Evolutionary conservation across 2,113 vertebrate species (phyloP).

Genomic region (Paradoxurus hermaphroditus): DNA sequence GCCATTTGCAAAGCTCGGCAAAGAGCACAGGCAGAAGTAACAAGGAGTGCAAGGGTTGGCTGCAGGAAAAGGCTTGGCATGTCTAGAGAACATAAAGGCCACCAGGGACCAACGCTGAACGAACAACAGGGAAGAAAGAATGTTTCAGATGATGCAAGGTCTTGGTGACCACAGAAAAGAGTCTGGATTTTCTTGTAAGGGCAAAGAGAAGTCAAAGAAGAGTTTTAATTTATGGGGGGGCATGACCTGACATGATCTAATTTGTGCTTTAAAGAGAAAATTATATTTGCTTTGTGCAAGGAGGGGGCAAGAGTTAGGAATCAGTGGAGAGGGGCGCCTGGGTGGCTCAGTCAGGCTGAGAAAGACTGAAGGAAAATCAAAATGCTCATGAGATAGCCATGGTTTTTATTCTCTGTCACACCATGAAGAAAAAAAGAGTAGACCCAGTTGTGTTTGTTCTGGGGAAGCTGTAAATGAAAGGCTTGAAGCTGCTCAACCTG

Average conservation of each 20-base stretch:
- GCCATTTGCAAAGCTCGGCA: not conserved
- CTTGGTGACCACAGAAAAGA: not conserved
- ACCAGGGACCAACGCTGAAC: not conserved
- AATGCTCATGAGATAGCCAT: not conserved
- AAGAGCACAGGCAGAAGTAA: not conserved
- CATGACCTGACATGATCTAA: not conserved
- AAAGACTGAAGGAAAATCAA: slow-evolving; percentile 1
- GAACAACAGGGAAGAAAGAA: not conserved
- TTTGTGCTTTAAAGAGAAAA: not conserved
- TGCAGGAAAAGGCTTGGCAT: not conserved
- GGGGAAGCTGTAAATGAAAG: not conserved
- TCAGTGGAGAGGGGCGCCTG: too few relatives aligned
- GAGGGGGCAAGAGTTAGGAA: not conserved
- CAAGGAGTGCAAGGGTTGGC: not conserved
- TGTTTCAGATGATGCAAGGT: not conserved
- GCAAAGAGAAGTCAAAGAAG: not conserved
- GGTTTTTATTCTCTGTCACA: not conserved
- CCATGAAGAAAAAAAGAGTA: not conserved
- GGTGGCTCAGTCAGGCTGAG: too few relatives aligned
- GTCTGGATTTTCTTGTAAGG: not conserved
- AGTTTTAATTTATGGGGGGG: not conserved
- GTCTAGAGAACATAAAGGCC: not conserved
- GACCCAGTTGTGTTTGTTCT: not conserved
- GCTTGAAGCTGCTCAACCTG: not conserved
- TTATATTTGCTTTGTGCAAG: not conserved